Base-by-base conservation (phyloP, 2,113 vertebrate species). In the Perccottus glenii region DNA sequence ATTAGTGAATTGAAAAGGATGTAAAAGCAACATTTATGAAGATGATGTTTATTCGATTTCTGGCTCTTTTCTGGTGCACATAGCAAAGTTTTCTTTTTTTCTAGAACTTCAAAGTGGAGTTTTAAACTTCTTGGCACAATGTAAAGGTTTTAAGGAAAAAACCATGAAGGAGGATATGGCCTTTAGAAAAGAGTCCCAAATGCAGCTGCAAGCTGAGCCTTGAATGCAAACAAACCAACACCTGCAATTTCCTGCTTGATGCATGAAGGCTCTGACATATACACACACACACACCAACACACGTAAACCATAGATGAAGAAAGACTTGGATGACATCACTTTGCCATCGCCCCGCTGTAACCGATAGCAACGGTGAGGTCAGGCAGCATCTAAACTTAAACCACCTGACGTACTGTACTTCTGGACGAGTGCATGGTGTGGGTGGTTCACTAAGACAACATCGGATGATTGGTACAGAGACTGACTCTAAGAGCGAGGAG, bases 151-250 rank as follows among this genome's bases (percentile, higher is more conserved):
- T 73, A 61, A 80, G 69, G 76, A 73, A 78, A 78, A 77, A 78
- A 75, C 75, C 69, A 73, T 80, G 69, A 82, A 83, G 66, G 72
- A 88, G 78, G 78, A 85, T 80, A 53, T 81, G 82, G 78, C 82
- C 82, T 77, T 72, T 70, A 83, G 75, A 80, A 75, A 79, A 77
- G 70, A 70, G 16, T 73, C 64, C 70, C 35, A 80, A 70, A 75
- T 86, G 80, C 15, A 78, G 80, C 87, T 88, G 87, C 87, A 87
- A 86, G 61, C 73, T 57, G 87, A 90, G 88, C 78, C 84, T 70
- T 75, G 60, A 89, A 84, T 67, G 63, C 87, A 91, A 91, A 89
- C 87, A 91, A 90, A 90, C 84, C 85, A 88, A 87, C 86, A 90
- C 87, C 85, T 91, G 87, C 85, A 89, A 88, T 91, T 89, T 90